Conservation (phyloP, 2,113 vertebrate genomes). For the Eptesicus fuscus region DNA sequence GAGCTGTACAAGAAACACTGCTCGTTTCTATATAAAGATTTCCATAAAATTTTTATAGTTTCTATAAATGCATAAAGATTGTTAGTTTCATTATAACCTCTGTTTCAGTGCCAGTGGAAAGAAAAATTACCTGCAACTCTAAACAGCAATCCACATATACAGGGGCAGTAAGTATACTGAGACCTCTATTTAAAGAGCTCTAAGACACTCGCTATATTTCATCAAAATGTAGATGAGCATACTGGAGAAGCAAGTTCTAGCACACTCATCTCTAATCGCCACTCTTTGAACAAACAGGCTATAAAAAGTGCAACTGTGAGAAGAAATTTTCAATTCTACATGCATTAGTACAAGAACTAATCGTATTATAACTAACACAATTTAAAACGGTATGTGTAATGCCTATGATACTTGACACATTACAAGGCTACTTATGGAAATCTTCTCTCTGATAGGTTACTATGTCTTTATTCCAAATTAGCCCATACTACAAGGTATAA, state of each 20-base stretch:
- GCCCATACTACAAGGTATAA: conserved; percentile 16
- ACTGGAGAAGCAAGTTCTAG: conserved; percentile 54
- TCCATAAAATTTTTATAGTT: conserved; percentile 82
- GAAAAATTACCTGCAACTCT: conserved; percentile 77
- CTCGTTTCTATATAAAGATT: conserved; percentile 83
- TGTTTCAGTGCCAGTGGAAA: conserved; percentile 77
- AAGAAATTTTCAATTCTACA: conserved; percentile 57
- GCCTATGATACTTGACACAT: conserved; percentile 30
- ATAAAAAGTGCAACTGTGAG: conserved; percentile 62
- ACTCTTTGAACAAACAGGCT: conserved; percentile 44
- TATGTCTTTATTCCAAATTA: conserved; percentile 27
- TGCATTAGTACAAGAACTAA: conserved; percentile 42
- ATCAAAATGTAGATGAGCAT: conserved; percentile 62
- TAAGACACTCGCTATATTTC: conserved; percentile 61
- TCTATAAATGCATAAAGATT: conserved; percentile 83
- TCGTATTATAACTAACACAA: conserved; percentile 13
- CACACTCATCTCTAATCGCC: background rate
- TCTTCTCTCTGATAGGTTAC: conserved; percentile 29
- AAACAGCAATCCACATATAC: conserved; percentile 70
- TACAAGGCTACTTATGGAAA: conserved; percentile 31
- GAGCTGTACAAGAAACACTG: conserved; percentile 76
- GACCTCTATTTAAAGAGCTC: conserved; percentile 62
- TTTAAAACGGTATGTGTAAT: conserved; percentile 10
- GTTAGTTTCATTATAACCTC: conserved; percentile 78
- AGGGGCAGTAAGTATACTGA: conserved; percentile 26